Conservation (phyloP, 92 coral and sea anemone genomes). For the Palythoa grandis region DNA sequence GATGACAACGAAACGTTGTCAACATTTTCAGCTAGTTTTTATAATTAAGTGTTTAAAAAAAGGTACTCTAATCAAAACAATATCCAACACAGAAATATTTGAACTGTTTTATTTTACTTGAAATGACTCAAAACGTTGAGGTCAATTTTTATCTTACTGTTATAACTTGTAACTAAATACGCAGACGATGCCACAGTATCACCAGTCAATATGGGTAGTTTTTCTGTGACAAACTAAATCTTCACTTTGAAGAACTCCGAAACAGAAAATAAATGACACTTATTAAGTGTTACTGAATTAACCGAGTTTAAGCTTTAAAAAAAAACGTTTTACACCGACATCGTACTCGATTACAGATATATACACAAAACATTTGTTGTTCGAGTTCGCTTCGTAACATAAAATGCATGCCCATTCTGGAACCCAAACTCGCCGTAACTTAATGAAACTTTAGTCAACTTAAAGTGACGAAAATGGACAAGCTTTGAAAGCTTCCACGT, state of each 20-base stretch:
- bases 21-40: no score
- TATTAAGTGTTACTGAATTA: constrained; percentile 29
- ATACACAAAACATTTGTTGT: not conserved
- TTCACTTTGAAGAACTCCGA: constrained; percentile 37
- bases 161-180: not conserved
- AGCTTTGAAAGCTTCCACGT: no score
- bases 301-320: not conserved
- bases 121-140: not conserved
- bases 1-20: no score
- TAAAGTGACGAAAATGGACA: no score
- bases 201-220: constrained; percentile 14
- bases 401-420: not conserved
- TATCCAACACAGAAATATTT: no score
- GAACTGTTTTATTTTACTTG: not conserved
- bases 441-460: not conserved
- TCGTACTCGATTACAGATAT: not conserved
- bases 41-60: no score
- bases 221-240: constrained; percentile 1
- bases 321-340: not conserved
- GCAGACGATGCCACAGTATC: not conserved
- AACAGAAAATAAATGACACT: constrained; percentile 9
- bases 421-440: not conserved
- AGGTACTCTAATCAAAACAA: no score
- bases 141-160: not conserved
- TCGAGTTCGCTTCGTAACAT: no score